Conservation (phyloP, 2,888 invertebrate genomes). For the Chaitophorus viminalis region DNA sequence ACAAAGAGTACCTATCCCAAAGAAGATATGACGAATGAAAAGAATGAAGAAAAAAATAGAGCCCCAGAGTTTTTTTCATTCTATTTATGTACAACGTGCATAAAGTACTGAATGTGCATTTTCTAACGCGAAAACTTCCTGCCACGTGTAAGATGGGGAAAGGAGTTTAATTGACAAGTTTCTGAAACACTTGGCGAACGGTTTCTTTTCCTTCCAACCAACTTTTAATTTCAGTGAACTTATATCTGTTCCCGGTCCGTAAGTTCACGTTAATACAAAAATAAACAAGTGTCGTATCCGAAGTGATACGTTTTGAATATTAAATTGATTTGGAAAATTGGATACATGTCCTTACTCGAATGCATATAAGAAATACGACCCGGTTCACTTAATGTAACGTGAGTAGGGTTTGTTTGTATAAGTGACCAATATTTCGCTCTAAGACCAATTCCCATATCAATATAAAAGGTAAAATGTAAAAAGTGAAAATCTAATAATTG, state of each 20-base stretch:
- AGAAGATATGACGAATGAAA: slow-evolving; percentile 31
- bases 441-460: not conserved
- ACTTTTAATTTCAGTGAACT: slow-evolving; percentile 54
- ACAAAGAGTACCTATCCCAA: slow-evolving; percentile 42
- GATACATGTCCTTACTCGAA: not conserved
- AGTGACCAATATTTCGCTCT: not conserved
- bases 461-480: not conserved
- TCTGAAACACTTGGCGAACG: slow-evolving; percentile 41
- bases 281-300: slow-evolving; percentile 49
- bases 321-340: slow-evolving; percentile 41
- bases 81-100: slow-evolving; percentile 4
- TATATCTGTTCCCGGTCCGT: slow-evolving; percentile 18
- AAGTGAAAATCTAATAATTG: too few relatives aligned
- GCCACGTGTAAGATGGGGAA: not conserved
- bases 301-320: slow-evolving; percentile 49
- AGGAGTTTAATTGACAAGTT: slow-evolving; percentile 56
- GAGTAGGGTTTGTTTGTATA: slow-evolving; percentile 6
- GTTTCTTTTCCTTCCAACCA: slow-evolving; percentile 28
- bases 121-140: slow-evolving; percentile 44
- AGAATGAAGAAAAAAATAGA: slow-evolving; percentile 6
- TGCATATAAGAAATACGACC: not conserved
- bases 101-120: slow-evolving; percentile 24
- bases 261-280: slow-evolving; percentile 46
- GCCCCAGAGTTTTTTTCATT: not conserved
- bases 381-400: slow-evolving; percentile 5